Base-by-base conservation (phyloP, 2,888 invertebrate species). In the Disparrhopalites patrizii region DNA sequence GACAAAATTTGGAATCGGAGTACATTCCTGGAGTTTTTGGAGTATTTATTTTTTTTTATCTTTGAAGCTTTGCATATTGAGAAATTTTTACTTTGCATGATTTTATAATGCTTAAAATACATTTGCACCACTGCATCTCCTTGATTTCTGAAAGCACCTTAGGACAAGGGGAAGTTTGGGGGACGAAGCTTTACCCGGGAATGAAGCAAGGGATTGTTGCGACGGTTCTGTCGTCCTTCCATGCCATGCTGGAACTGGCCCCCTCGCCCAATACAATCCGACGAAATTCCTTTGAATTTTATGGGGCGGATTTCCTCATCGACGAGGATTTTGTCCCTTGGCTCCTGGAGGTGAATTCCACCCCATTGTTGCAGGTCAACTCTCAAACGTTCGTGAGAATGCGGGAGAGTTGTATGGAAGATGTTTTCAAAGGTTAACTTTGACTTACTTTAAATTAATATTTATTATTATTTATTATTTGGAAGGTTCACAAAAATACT, bases 281-380 rank as follows among this genome's bases (percentile, higher is more conserved):
- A 68, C 84, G 85, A 76, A 89, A 90, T 76, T 87, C 88, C 64
- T 95, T 93, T 79, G 93, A 95, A 79, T 78, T 93, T 38, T 94
- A 91, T 77, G 95, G 94, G 4, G 93, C 93, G 62, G 95, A 95
- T 80, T 95, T 95, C 78, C 88, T 95, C 82, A 79, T 95, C 40
- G 89, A 90, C 66, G 88, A 92, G 76, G 87, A 90, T 76, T 90
- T 86, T 75, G 85, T 86, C 68, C 93, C 93, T 0, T 93, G 93
- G 88, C 80, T 95, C 68, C 90, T 95, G 75, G 94, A 96, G 82
- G 92, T 95, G 72, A 95, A 95, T 81, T 89, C 91, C 1, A 87
- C 88, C 77, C 94, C 94, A 0, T 88, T 92, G 63, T 84, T 94
- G 80, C 83, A 86, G 25, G 86, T 89, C 18, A 91, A 91, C 25